These are phyloP conservation scores for Hyposoter didymator DNA, from an alignment of 2,888 invertebrate species.

Conservation along the genomic window DNA sequence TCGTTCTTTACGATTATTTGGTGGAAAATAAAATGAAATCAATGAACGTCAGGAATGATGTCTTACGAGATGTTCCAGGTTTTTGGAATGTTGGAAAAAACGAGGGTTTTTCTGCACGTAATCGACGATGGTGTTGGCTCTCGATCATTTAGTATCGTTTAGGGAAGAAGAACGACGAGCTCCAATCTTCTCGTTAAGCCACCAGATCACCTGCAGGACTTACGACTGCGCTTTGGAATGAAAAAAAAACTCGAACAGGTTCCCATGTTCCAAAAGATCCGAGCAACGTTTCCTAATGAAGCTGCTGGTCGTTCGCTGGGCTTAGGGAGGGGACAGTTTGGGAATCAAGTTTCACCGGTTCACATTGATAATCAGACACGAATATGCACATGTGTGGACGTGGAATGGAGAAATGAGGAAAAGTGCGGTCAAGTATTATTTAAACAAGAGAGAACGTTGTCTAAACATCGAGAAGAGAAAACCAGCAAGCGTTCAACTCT, in stretches of 20 bases:
- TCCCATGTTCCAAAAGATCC: background rate
- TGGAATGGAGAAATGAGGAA: background rate
- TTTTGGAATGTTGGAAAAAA: no score
- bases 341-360: slow-evolving; percentile 38
- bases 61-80: no score
- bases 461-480: background rate
- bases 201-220: no score
- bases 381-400: background rate
- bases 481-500: background rate
- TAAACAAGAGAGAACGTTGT: background rate
- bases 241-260: background rate
- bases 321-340: background rate
- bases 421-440: slow-evolving; percentile 2
- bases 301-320: background rate
- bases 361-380: background rate
- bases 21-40: no score
- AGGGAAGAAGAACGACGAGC: no score
- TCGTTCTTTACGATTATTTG: background rate
- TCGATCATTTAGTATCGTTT: no score
- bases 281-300: background rate
- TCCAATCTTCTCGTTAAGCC: no score
- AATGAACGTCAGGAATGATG: no score
- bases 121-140: no score
- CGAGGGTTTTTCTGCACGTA: no score
- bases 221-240: no score